Evolutionary conservation across 2,113 vertebrate genomes (phyloP).

Genomic region (Menura novaehollandiae): DNA sequence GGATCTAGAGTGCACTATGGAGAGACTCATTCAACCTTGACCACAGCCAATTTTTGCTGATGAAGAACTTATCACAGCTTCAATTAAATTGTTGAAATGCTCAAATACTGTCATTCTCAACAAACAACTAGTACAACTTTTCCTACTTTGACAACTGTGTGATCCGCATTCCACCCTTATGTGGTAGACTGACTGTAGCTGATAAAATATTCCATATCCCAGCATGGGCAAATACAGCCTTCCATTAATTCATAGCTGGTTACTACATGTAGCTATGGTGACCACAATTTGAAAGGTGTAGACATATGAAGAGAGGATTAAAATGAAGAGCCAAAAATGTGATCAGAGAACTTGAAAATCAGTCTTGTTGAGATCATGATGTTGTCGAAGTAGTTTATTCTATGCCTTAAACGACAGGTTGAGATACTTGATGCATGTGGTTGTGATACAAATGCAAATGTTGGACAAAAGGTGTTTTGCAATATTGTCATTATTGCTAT

Average conservation of each 20-base stretch:
- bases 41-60: background rate
- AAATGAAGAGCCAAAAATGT: background rate
- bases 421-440: background rate
- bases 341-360: background rate
- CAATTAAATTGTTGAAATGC: background rate
- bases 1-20: accelerated
- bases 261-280: background rate
- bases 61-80: background rate
- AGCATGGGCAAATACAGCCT: background rate
- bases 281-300: background rate
- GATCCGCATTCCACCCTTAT: background rate
- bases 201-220: background rate
- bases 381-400: background rate
- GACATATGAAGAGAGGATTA: background rate
- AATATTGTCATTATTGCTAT: background rate
- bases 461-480: background rate
- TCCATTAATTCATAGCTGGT: background rate
- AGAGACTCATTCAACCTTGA: background rate
- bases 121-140: background rate
- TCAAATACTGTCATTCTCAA: background rate
- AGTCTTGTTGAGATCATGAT: background rate
- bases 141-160: background rate
- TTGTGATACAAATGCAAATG: background rate
- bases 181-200: background rate
- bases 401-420: background rate